These are phyloP conservation scores for Gallinago nigripennis DNA, from an alignment of 2,797 vertebrate species.

Conservation along the genomic window DNA sequence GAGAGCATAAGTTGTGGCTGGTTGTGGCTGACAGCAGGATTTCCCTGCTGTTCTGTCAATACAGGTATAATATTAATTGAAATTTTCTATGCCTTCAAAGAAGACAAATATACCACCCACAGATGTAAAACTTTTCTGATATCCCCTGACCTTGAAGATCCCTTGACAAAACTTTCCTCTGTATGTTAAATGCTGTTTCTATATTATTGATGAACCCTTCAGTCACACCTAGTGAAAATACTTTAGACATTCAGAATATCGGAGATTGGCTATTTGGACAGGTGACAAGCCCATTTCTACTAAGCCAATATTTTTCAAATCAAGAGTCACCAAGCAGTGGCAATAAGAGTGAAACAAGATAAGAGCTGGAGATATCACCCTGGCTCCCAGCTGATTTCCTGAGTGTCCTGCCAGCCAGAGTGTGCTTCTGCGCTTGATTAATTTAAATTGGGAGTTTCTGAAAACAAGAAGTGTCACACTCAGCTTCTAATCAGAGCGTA, in stretches of 20 bases:
- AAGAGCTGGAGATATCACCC: constrained; percentile 3
- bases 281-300: constrained; percentile 22
- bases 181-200: constrained; percentile 36
- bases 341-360: constrained; percentile 31
- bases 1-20: not conserved
- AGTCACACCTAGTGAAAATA: constrained; percentile 26
- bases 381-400: constrained; percentile 27
- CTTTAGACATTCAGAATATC: not conserved
- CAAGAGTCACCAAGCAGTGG: not conserved
- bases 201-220: constrained; percentile 38
- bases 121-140: not conserved
- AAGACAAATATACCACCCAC: not conserved
- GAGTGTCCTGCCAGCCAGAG: not conserved
- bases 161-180: constrained; percentile 25
- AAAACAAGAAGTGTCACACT: constrained; percentile 48
- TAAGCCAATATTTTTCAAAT: constrained; percentile 55
- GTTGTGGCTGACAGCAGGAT: not conserved
- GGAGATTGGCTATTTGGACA: constrained; percentile 39
- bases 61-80: not conserved
- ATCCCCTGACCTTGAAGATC: constrained; percentile 25
- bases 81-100: not conserved
- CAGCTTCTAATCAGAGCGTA: not conserved
- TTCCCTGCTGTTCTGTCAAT: not conserved
- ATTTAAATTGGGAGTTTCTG: constrained; percentile 52
- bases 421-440: constrained; percentile 2